These are phyloP conservation scores for Trochalopteron elliotii DNA, from an alignment of 2,113 vertebrate genomes.

Conservation along the genomic window DNA sequence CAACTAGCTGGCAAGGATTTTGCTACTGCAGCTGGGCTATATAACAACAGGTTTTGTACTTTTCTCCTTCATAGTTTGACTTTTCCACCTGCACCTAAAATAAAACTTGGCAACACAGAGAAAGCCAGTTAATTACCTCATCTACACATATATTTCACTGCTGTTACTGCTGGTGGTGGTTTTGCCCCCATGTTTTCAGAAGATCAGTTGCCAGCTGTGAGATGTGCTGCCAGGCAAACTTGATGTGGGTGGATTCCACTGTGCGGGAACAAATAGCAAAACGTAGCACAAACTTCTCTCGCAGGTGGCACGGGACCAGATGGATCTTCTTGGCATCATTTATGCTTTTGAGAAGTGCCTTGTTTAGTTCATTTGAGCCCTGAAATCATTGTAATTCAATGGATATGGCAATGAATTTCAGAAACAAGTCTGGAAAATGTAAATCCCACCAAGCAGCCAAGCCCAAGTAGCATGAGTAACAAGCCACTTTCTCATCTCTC, in stretches of 20 bases:
- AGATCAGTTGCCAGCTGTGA: conserved; percentile 77
- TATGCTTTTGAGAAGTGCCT: conserved; percentile 86
- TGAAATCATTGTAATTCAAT: conserved; percentile 37
- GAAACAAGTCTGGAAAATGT: background rate
- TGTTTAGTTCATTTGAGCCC: conserved; percentile 87
- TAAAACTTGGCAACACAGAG: background rate
- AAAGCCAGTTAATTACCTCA: background rate
- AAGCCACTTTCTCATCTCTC: background rate
- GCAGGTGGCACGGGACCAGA: conserved; percentile 87
- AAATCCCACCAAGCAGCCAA: background rate
- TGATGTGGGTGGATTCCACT: conserved; percentile 82
- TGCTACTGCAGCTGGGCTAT: background rate
- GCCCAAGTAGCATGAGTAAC: background rate
- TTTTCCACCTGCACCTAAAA: conserved; percentile 23
- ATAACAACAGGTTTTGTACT: background rate
- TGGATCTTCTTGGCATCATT: conserved; percentile 85
- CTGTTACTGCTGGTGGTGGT: background rate
- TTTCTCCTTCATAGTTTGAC: background rate
- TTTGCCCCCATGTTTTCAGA: conserved; percentile 58
- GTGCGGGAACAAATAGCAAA: conserved; percentile 85
- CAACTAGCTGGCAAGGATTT: background rate
- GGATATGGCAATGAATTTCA: background rate
- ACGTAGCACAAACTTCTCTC: conserved; percentile 85
- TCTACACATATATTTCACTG: background rate
- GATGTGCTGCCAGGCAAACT: conserved; percentile 88